Conservation (phyloP, 2,888 invertebrate genomes). For the Watsonalla binaria region DNA sequence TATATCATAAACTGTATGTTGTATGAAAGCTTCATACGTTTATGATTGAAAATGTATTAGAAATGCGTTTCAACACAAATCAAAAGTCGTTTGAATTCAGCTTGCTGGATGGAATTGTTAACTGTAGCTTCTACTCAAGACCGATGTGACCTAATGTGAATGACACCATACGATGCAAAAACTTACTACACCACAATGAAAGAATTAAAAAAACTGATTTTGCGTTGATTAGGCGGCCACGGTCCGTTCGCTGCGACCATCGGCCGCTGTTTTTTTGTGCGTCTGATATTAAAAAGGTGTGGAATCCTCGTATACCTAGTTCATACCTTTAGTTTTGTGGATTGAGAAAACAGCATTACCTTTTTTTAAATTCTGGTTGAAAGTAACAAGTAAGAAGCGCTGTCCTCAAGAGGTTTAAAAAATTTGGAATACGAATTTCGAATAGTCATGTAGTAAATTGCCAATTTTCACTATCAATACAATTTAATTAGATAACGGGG, state of each 20-base stretch:
- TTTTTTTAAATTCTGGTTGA: too few species aligned
- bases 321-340: neutral
- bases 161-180: constrained; percentile 56
- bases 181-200: constrained; percentile 40
- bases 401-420: too few species aligned
- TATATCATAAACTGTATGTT: too few species aligned
- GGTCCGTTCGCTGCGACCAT: constrained; percentile 32
- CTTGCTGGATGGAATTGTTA: neutral
- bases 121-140: constrained; percentile 7
- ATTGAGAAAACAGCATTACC: too few species aligned
- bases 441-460: neutral
- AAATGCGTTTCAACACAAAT: too few species aligned
- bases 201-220: constrained; percentile 53
- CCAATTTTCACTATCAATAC: constrained; percentile 2
- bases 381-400: too few species aligned
- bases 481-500: constrained; percentile 1
- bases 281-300: neutral
- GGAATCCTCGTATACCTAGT: neutral
- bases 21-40: too few species aligned
- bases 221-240: constrained; percentile 48
- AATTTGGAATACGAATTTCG: too few species aligned
- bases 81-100: too few species aligned
- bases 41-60: too few species aligned
- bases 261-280: constrained; percentile 9
- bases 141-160: constrained; percentile 44